Evolutionary conservation across 2,797 vertebrate genomes (phyloP).

Genomic region (Pseudomugil gertrudae): DNA sequence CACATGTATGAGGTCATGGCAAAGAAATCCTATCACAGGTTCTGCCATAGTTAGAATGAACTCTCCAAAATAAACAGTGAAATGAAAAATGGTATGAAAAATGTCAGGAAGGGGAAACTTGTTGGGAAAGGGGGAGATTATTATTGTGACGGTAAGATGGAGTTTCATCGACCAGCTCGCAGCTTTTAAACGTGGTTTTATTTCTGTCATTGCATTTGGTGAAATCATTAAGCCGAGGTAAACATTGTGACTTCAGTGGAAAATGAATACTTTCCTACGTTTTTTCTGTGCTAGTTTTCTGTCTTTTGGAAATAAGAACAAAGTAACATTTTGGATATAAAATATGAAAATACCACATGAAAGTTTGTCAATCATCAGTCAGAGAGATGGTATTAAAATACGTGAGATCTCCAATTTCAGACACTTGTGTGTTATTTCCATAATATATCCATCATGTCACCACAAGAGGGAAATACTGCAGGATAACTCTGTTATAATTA

Average conservation of each 20-base stretch:
- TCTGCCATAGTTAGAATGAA: slow-evolving; percentile 39
- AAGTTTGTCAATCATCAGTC: slow-evolving; percentile 1
- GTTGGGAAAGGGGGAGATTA: no score
- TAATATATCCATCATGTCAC: not conserved
- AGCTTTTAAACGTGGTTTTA: slow-evolving; percentile 31
- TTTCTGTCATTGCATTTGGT: slow-evolving; percentile 58
- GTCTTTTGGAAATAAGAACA: slow-evolving; percentile 31
- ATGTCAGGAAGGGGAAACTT: slow-evolving; percentile 2
- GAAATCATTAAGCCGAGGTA: slow-evolving; percentile 58
- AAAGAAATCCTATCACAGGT: not conserved
- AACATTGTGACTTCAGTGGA: slow-evolving; percentile 53
- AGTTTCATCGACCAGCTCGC: no score
- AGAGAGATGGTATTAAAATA: no score
- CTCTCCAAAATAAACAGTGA: slow-evolving; percentile 32
- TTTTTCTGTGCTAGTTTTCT: slow-evolving; percentile 38
- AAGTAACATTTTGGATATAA: slow-evolving; percentile 7
- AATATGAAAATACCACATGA: slow-evolving; percentile 16
- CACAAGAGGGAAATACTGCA: not conserved
- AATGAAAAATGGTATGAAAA: slow-evolving; percentile 13
- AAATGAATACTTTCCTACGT: slow-evolving; percentile 47
- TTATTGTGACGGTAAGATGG: no score
- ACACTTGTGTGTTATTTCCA: no score
- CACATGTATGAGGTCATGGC: slow-evolving; percentile 42
- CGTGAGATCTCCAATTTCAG: no score
- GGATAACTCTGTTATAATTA: no score